Evolutionary conservation across 2,113 vertebrate genomes (phyloP).

Genomic region (Pachyramphus minor): DNA sequence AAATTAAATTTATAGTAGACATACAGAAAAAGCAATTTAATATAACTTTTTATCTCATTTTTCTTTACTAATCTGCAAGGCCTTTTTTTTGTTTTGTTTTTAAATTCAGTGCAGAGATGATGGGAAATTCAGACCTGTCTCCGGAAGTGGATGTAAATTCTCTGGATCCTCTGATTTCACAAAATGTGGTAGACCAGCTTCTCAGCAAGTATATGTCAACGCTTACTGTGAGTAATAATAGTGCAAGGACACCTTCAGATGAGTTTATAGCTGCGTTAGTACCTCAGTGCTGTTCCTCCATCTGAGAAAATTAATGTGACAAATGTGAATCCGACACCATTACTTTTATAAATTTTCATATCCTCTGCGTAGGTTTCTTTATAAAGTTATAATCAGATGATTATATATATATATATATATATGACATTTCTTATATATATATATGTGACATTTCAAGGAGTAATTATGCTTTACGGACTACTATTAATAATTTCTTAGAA

Average conservation of each 20-base stretch:
- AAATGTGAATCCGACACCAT: background rate
- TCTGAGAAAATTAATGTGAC: background rate
- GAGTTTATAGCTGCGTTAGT: background rate
- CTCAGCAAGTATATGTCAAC: conserved; percentile 91
- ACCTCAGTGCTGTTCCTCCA: background rate
- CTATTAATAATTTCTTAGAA: background rate
- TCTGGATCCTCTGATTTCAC: conserved; percentile 82
- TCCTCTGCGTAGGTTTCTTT: background rate
- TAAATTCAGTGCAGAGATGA: conserved; percentile 85
- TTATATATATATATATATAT: background rate
- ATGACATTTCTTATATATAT: too few relatives aligned
- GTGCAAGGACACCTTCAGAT: background rate
- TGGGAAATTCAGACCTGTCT: conserved; percentile 87
- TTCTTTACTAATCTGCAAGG: background rate
- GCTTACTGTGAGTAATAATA: conserved; percentile 83
- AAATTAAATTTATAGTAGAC: background rate
- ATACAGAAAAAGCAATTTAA: background rate
- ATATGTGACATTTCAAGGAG: background rate
- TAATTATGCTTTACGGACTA: background rate
- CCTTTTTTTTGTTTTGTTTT: background rate
- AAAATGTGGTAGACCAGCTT: conserved; percentile 84
- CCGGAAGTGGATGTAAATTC: conserved; percentile 85
- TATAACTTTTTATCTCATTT: background rate
- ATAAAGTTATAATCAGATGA: background rate
- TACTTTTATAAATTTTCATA: background rate